These are phyloP conservation scores for Bombus polaris DNA, from an alignment of 1,140 invertebrate species.

Conservation along the genomic window DNA sequence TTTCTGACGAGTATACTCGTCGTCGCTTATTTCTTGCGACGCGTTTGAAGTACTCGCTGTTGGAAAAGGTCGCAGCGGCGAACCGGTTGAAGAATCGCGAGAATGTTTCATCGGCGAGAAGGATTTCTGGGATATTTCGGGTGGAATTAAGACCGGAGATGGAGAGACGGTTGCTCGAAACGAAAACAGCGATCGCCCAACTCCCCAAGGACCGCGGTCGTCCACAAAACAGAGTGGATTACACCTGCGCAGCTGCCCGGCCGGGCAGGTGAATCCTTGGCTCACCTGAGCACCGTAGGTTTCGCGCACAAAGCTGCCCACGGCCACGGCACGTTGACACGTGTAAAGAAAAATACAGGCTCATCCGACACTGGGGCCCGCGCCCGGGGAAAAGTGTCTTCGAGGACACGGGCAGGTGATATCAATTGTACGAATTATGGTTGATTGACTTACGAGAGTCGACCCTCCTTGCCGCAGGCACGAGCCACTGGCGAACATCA, in stretches of 20 bases:
- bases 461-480: conserved; percentile 6
- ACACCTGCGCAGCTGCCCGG: conserved; percentile 81
- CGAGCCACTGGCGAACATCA: not conserved
- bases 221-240: conserved; percentile 78
- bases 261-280: conserved; percentile 80
- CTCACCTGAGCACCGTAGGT: conserved; percentile 77
- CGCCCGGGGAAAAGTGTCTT: conserved; percentile 71
- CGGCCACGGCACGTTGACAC: conserved; percentile 55
- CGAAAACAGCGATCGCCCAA: conserved; percentile 9
- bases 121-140: too few relatives aligned
- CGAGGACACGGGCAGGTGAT: conserved; percentile 68
- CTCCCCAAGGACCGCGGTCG: conserved; percentile 47
- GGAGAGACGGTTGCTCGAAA: conserved; percentile 2
- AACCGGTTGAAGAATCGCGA: too few relatives aligned
- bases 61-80: too few relatives aligned
- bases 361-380: not conserved
- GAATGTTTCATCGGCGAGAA: too few relatives aligned
- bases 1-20: too few relatives aligned
- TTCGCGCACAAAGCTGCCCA: conserved; percentile 56
- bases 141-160: too few relatives aligned
- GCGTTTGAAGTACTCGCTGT: too few relatives aligned
- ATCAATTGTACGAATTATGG: conserved; percentile 78
- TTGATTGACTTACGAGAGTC: conserved; percentile 68
- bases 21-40: too few relatives aligned
- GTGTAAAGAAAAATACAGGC: conserved; percentile 45